Percentiles rank a stretch among this genome's conserved stretches.
phyloP scores from a whole-genome alignment of 2,888 invertebrate genomes.

The Cephonodes hylas region DNA sequence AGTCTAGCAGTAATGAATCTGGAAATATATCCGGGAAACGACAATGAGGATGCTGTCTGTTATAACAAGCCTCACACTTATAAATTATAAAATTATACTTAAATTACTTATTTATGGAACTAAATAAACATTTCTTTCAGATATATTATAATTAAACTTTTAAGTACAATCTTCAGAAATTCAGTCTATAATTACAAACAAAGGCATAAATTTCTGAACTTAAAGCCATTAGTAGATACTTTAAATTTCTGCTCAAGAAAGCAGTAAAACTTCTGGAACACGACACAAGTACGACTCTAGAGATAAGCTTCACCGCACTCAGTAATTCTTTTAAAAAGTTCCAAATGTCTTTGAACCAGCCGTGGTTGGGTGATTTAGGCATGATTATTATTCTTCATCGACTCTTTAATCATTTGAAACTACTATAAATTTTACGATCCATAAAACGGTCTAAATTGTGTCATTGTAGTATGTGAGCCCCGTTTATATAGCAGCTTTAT shows the following conservation, averaged over 20 bases:
- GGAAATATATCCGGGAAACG: too few relatives aligned
- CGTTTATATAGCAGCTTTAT: too few relatives aligned
- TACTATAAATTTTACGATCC: too few relatives aligned
- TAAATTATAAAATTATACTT: too few relatives aligned
- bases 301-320: constrained; percentile 31
- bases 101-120: too few relatives aligned
- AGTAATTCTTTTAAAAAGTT: constrained; percentile 49
- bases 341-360: constrained; percentile 39
- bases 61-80: too few relatives aligned
- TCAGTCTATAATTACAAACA: neutral
- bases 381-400: neutral
- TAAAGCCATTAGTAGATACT: constrained; percentile 11
- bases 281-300: constrained; percentile 20
- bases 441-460: too few relatives aligned
- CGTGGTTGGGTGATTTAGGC: constrained; percentile 37
- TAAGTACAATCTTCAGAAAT: neutral
- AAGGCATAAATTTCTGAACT: constrained; percentile 17
- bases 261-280: constrained; percentile 32
- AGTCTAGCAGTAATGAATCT: too few relatives aligned
- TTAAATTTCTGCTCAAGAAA: constrained; percentile 13
- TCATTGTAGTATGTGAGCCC: too few relatives aligned
- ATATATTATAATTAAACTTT: neutral
- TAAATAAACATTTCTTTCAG: neutral
- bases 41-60: too few relatives aligned
- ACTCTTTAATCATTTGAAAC: too few relatives aligned